These are phyloP conservation scores for Bettongia penicillata DNA, from an alignment of 2,113 vertebrate genomes.

Conservation along the genomic window DNA sequence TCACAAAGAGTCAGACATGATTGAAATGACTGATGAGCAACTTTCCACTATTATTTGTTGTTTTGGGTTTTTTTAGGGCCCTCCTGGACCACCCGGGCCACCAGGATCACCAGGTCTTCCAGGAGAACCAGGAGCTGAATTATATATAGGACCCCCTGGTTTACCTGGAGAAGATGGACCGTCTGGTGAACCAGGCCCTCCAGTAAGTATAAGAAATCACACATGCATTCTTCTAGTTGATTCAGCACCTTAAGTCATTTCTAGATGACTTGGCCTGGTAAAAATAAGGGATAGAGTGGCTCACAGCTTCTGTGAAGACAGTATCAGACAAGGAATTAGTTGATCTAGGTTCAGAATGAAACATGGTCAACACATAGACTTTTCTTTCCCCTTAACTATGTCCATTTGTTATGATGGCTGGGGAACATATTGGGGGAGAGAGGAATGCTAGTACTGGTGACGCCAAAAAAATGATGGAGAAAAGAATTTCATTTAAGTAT, in stretches of 20 bases:
- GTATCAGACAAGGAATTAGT: background rate
- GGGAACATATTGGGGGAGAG: too few species aligned
- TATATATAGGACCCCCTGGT: conserved; percentile 83
- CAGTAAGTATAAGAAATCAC: conserved; percentile 83
- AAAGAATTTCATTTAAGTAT: background rate
- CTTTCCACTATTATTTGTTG: background rate
- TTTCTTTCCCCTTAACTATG: background rate
- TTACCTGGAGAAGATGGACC: conserved; percentile 87
- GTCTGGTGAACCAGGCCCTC: conserved; percentile 86
- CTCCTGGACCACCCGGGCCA: conserved; percentile 88
- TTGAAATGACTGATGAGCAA: background rate
- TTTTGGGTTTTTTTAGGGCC: conserved; percentile 82
- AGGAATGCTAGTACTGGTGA: background rate
- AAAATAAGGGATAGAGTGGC: background rate
- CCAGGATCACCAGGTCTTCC: conserved; percentile 84
- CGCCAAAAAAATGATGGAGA: background rate
- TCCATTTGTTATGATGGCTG: background rate
- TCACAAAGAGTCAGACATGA: background rate
- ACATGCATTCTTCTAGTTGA: too few species aligned
- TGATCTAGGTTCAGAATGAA: background rate
- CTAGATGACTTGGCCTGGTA: background rate
- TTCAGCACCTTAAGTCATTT: background rate
- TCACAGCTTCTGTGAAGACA: background rate
- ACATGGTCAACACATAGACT: background rate
- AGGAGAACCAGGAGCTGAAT: conserved; percentile 85